Evolutionary conservation across 2,888 invertebrate genomes (phyloP).

Genomic region (Orgyia antiqua): DNA sequence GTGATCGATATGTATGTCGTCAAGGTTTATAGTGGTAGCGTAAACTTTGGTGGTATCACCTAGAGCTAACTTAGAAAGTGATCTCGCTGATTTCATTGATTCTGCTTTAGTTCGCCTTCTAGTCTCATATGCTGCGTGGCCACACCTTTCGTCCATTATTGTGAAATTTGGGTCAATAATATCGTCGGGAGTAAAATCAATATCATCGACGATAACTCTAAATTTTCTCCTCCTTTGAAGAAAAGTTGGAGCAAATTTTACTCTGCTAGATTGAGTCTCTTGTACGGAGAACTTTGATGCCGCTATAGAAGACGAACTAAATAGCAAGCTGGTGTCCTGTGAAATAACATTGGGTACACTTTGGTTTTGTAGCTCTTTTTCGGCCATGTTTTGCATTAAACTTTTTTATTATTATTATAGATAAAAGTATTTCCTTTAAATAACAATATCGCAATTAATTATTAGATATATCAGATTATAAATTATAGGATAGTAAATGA

Average conservation of each 20-base stretch:
- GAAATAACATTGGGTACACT: background rate
- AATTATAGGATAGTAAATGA: no score
- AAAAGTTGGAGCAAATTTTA: constrained; percentile 30
- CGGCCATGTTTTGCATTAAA: no score
- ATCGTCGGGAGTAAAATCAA: constrained; percentile 56
- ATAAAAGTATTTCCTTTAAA: no score
- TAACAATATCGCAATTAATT: no score
- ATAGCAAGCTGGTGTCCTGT: background rate
- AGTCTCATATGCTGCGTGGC: constrained; percentile 57
- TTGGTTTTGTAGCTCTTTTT: no score
- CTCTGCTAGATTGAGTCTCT: background rate
- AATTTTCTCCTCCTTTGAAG: constrained; percentile 48
- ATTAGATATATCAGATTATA: no score
- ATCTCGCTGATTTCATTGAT: constrained; percentile 28
- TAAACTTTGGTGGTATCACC: constrained; percentile 50
- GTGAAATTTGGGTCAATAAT: constrained; percentile 42
- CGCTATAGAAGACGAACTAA: background rate
- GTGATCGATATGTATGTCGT: constrained; percentile 72
- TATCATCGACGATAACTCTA: constrained; percentile 36
- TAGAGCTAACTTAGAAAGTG: constrained; percentile 26
- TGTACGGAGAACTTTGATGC: background rate
- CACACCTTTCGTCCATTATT: constrained; percentile 49
- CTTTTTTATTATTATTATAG: no score
- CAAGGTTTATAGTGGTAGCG: constrained; percentile 69
- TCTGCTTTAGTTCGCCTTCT: constrained; percentile 43